These are phyloP conservation scores for Autographa gamma DNA, from an alignment of 2,888 invertebrate genomes.

Conservation along the genomic window DNA sequence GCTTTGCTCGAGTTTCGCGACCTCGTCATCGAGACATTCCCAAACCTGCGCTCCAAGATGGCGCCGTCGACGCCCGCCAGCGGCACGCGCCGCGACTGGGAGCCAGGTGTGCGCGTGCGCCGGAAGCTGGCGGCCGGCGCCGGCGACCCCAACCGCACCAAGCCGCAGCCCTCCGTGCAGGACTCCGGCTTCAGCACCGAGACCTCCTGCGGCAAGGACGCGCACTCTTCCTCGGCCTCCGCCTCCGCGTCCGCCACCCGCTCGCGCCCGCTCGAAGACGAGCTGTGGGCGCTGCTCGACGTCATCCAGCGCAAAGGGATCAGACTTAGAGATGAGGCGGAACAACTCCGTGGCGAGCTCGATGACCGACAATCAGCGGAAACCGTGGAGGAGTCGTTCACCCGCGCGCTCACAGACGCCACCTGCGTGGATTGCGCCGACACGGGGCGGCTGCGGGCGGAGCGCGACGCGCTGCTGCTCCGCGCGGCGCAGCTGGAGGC, in stretches of 20 bases:
- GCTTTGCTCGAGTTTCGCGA: constrained; percentile 97
- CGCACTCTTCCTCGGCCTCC: constrained; percentile 90
- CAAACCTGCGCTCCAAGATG: constrained; percentile 96
- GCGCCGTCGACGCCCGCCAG: constrained; percentile 90
- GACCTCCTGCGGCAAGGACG: constrained; percentile 94
- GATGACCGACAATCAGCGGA: constrained; percentile 69
- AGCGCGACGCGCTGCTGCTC: constrained; percentile 93
- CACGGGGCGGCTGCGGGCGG: constrained; percentile 89
- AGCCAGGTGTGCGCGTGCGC: constrained; percentile 94
- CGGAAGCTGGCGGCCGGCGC: constrained; percentile 87
- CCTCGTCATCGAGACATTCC: constrained; percentile 98
- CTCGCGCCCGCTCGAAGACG: constrained; percentile 91
- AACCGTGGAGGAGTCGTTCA: constrained; percentile 91
- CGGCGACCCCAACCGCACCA: constrained; percentile 85
- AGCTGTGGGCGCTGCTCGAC: constrained; percentile 95
- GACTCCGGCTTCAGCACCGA: constrained; percentile 97
- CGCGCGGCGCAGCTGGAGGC: constrained; percentile 89
- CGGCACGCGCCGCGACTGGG: constrained; percentile 91
- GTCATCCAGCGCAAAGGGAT: constrained; percentile 94
- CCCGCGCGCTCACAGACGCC: constrained; percentile 80
- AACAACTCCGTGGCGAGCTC: constrained; percentile 89
- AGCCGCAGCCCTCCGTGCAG: constrained; percentile 91
- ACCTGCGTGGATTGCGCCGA: constrained; percentile 78
- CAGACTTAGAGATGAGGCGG: constrained; percentile 91
- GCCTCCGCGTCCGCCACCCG: constrained; percentile 88